Percentiles rank a stretch among this genome's conserved stretches.
Evolutionary conservation across 2,888 invertebrate species (phyloP).

Genomic region (Cyclophora albipunctata): DNA sequence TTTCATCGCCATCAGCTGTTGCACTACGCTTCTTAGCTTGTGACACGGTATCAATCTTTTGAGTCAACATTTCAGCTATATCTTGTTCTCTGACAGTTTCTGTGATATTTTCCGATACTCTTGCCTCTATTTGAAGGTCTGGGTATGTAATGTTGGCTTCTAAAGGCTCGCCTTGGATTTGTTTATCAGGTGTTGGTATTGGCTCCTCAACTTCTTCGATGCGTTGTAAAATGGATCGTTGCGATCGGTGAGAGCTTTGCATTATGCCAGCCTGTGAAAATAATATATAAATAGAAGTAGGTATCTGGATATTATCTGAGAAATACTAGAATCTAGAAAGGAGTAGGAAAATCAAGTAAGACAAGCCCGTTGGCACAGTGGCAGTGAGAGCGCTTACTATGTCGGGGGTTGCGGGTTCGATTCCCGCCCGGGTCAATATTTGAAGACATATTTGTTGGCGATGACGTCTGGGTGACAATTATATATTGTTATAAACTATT

Average conservation of each 20-base stretch:
- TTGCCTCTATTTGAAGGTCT: slow-evolving; percentile 12
- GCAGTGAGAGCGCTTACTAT: too few species aligned
- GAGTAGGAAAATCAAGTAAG: too few species aligned
- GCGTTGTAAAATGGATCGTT: slow-evolving; percentile 20
- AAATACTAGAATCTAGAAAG: too few species aligned
- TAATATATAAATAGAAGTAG: neutral
- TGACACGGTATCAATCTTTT: slow-evolving; percentile 35
- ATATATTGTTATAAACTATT: too few species aligned
- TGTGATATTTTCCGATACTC: slow-evolving; percentile 5
- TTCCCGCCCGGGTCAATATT: too few species aligned
- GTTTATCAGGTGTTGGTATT: slow-evolving; percentile 2
- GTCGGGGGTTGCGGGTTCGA: too few species aligned
- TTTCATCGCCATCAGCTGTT: slow-evolving; percentile 14
- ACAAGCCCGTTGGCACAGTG: too few species aligned
- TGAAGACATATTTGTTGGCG: too few species aligned
- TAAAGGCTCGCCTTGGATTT: slow-evolving; percentile 2
- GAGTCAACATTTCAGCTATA: slow-evolving; percentile 43
- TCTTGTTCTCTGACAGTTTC: slow-evolving; percentile 16
- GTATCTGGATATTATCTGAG: too few species aligned
- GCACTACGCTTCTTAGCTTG: slow-evolving; percentile 27
- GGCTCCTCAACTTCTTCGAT: slow-evolving; percentile 32
- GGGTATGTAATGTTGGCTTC: slow-evolving; percentile 7
- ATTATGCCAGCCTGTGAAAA: slow-evolving; percentile 20
- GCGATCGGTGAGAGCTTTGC: slow-evolving; percentile 13
- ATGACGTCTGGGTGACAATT: too few species aligned